A percentile compares a stretch with the other conserved stretches of the same genome.
Conservation (phyloP, 64 coral and sea anemone species). For the Porites australiensis region DNA sequence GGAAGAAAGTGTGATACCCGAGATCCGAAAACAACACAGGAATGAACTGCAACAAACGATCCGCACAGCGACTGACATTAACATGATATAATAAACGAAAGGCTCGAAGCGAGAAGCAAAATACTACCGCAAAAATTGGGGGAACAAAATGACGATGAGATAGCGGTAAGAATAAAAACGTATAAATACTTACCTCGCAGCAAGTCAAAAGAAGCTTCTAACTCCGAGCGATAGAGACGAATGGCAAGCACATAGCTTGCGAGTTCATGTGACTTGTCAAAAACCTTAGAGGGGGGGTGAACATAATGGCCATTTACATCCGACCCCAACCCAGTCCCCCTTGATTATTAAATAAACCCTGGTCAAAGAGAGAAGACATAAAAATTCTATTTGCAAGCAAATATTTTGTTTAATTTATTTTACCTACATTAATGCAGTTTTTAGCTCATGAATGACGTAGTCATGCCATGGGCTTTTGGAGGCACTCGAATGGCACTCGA, state of each 20-base stretch:
- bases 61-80: not conserved
- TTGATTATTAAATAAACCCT: too few species aligned
- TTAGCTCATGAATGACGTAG: too few species aligned
- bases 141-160: not conserved
- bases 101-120: not conserved
- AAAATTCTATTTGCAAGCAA: too few species aligned
- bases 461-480: too few species aligned
- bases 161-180: not conserved
- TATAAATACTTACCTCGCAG: constrained; percentile 4
- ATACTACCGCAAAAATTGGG: not conserved
- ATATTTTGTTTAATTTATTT: too few species aligned
- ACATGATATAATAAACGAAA: not conserved
- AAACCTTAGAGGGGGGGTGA: not conserved
- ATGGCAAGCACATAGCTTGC: not conserved
- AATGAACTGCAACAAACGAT: constrained; percentile 5
- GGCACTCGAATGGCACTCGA: too few species aligned
- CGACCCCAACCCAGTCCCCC: too few species aligned
- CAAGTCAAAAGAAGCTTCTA: not conserved
- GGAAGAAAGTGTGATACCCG: constrained; percentile 1
- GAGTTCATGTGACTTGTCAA: too few species aligned
- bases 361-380: too few species aligned
- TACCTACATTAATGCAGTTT: too few species aligned
- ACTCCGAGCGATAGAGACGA: not conserved
- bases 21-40: not conserved
- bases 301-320: too few species aligned